Base-by-base conservation (phyloP, 53 echinoderm and acorn worm genomes). In the Stichopus horrens region DNA sequence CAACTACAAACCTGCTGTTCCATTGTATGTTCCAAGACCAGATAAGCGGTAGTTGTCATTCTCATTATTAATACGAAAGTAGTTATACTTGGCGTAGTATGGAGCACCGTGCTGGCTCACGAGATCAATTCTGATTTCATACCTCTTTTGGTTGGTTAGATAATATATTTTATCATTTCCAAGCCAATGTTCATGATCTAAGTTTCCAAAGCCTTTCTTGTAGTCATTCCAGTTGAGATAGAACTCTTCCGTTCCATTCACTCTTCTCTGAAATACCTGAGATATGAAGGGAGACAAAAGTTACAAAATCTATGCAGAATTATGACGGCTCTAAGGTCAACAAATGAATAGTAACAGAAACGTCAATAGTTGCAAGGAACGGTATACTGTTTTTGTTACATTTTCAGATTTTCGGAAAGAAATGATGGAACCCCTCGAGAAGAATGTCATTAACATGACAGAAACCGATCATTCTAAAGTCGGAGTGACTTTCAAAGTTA, bases 1-100 rank as follows among this genome's bases (percentile, higher is more conserved):
- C 63, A 63, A 63, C 63, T 63, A 76, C 76, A 16, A 9, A 76
- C 76, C 76, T 76, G 76, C 20, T 16, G 14, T 76, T 76, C 76
- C 76, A 76, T 9, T 23, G 10, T 7, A 7, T 76, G 23, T 9
- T 76, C 23, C 22, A 76, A 76, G 37, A 37, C 37, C 8, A 9
- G 23, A 51, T 51, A 76, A 19, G 5, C 76, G 22, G n/a, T 76
- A 76, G 9, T 76, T 76, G 76, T 76, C 76, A 16, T 13, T 10
- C 51, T 76, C 76, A 10, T 21, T 6, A 76, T 51, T 51, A 21
- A 76, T 51, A 7, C 23, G 9, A 51, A 76, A 76, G 20, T 5
- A 16, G 16, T 0, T 4, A 51, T 0, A 76, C 5, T 16, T 19
- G 76, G 76, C 16, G 76, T 76, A 76, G 10, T 76, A 23, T 9